Base-by-base conservation (phyloP, 2,113 vertebrate species). In the Hyaena hyaena region DNA sequence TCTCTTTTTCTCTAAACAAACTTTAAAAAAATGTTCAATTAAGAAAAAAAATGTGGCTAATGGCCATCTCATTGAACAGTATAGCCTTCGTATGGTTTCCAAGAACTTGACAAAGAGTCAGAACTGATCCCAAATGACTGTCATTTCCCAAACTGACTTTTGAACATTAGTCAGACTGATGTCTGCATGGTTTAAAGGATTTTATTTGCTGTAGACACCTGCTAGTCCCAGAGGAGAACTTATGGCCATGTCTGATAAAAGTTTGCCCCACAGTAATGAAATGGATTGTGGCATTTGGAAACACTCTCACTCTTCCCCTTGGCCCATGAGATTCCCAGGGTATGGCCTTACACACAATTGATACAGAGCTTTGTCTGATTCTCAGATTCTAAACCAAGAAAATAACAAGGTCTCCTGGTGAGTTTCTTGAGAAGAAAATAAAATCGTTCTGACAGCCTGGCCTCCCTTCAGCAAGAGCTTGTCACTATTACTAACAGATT, bases 381-480 rank as follows among this genome's bases (percentile, higher is more conserved):
- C 85, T 96, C 35, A 7, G 74, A 79, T 93, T 95, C 82, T 82
- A 76, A 97, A 85, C 58, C 69, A 86, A 73, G 71, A 87, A 93
- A 93, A 86, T 93, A 91, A 87, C 81, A 93, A 94, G 61, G 6
- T 95, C 65, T 95, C 91, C 31, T 58, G 31, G 43, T 81, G 88
- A 53, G 35, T 55, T 71, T 82, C 53, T 68, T 55, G 53, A 97
- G 66, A 79, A 80, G 35, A 93, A 90, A 84, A 93, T 63, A 88
- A 92, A 95, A 55, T 63, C 39, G 9, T 17, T 33, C n/a, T 96
- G 71, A 88, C 35, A 94, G 45, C 28, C 48, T 85, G 28, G 85
- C 35, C 7, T 92, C 55, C 15, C 84, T 96, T 90, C 28, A 55
- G 43, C 43, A 89, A 92, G 65, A 95, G 69, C 33, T 45, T 71